phyloP scores from a whole-genome alignment of 1,140 invertebrate genomes.

The Nilaparvata lugens region DNA sequence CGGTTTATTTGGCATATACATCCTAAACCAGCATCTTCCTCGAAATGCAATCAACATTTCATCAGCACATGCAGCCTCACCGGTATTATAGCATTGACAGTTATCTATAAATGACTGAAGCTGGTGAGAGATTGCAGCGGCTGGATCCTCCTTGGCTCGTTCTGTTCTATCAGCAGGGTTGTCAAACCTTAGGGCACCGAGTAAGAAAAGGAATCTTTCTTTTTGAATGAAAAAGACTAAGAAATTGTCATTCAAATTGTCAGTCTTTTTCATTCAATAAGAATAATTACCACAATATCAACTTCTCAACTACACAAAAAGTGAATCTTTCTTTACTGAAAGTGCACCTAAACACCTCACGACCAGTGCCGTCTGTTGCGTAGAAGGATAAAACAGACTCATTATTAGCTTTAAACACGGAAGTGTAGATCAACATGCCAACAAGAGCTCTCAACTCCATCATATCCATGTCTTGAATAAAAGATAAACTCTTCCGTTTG shows the following conservation, averaged over 20 bases:
- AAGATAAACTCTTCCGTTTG: not conserved
- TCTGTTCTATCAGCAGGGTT: constrained; percentile 26
- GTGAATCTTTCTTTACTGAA: too few species aligned
- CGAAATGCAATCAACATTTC: constrained; percentile 35
- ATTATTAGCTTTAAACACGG: constrained; percentile 6
- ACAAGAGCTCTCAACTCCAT: constrained; percentile 4
- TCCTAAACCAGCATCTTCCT: constrained; percentile 33
- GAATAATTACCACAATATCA: too few species aligned
- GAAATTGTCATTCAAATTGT: too few species aligned
- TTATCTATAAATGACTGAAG: constrained; percentile 34
- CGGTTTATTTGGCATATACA: too few species aligned
- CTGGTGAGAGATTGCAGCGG: constrained; percentile 24
- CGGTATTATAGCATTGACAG: constrained; percentile 29
- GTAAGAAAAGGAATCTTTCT: too few species aligned
- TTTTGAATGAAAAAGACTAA: too few species aligned
- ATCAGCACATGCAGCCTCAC: constrained; percentile 31
- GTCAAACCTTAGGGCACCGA: constrained; percentile 30
- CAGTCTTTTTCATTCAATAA: too few species aligned
- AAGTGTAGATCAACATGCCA: constrained; percentile 7
- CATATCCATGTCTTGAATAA: constrained; percentile 5
- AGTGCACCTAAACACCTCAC: constrained; percentile 4
- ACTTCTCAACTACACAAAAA: too few species aligned
- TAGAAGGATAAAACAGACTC: not conserved
- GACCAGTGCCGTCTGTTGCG: constrained; percentile 3
- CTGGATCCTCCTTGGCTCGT: constrained; percentile 20